These are phyloP conservation scores for Apodemus sylvaticus DNA, from an alignment of 2,113 vertebrate genomes.

Conservation along the genomic window DNA sequence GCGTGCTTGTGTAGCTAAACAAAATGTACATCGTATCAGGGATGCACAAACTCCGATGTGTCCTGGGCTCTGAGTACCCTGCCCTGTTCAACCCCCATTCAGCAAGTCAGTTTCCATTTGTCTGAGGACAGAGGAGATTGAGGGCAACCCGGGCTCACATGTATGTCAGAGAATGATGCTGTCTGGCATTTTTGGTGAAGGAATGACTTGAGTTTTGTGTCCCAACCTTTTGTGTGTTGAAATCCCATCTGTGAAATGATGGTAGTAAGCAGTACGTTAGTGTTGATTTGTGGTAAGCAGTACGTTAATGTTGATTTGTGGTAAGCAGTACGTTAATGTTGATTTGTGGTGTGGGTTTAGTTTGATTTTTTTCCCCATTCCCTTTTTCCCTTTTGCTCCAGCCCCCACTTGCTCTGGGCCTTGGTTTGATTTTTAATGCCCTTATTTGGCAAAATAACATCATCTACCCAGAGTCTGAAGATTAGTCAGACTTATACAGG, in stretches of 20 bases:
- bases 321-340: not conserved
- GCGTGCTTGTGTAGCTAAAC: not conserved
- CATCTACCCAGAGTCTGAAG: not conserved
- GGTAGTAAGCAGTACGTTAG: not conserved
- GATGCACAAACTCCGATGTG: not conserved
- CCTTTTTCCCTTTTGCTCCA: too few relatives aligned
- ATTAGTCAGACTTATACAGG: not conserved
- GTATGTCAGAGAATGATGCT: not conserved
- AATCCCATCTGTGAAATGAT: not conserved
- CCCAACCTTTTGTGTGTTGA: not conserved
- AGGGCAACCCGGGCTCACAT: fast-evolving
- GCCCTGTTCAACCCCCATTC: not conserved
- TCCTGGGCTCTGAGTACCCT: not conserved
- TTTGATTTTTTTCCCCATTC: not conserved
- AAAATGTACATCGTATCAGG: too few relatives aligned
- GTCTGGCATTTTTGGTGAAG: not conserved
- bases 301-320: not conserved
- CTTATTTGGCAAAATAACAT: constrained; percentile 15
- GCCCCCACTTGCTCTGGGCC: too few relatives aligned
- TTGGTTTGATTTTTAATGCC: not conserved
- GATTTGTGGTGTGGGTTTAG: not conserved
- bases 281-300: not conserved
- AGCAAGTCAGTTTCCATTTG: not conserved
- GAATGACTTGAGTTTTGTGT: not conserved
- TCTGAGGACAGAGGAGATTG: not conserved